Conservation (phyloP, 30 jellyfish, hydroid and myxozoan species). For the Catostylus mosaicus region DNA sequence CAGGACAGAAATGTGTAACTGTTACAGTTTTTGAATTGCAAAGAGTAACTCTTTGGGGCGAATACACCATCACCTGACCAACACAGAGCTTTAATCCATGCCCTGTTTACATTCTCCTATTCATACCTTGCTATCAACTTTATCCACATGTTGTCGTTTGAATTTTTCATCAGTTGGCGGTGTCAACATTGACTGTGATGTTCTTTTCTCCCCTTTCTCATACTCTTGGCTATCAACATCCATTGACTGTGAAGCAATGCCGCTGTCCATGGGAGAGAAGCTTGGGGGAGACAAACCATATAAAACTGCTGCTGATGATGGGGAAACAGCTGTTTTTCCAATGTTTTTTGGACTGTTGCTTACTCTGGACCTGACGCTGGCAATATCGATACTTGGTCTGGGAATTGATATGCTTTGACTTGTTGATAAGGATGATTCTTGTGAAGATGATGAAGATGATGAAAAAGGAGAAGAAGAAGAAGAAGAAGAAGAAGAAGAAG, state of each 20-base stretch:
- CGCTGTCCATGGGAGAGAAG: constrained; percentile 71
- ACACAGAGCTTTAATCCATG: too few species aligned
- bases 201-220: constrained; percentile 63
- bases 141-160: constrained; percentile 39
- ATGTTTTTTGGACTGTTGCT: constrained; percentile 31
- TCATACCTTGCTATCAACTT: not conserved
- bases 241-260: constrained; percentile 84
- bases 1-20: too few species aligned
- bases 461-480: constrained; percentile 10
- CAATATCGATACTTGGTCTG: constrained; percentile 25
- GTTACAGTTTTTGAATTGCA: too few species aligned
- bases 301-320: constrained; percentile 76
- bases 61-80: too few species aligned
- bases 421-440: constrained; percentile 8
- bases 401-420: constrained; percentile 6
- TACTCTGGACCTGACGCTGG: constrained; percentile 11
- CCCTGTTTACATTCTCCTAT: too few species aligned
- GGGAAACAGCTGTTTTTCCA: constrained; percentile 52
- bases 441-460: constrained; percentile 24
- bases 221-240: constrained; percentile 61
- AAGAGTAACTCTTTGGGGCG: too few species aligned
- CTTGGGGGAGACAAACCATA: constrained; percentile 76
- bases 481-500: too few species aligned
- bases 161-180: constrained; percentile 85
- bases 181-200: constrained; percentile 68